Evolutionary conservation across 2,888 invertebrate species (phyloP), one percentile per base, ranked within the genome.

Genomic region (Liodrosophila aerea): DNA sequence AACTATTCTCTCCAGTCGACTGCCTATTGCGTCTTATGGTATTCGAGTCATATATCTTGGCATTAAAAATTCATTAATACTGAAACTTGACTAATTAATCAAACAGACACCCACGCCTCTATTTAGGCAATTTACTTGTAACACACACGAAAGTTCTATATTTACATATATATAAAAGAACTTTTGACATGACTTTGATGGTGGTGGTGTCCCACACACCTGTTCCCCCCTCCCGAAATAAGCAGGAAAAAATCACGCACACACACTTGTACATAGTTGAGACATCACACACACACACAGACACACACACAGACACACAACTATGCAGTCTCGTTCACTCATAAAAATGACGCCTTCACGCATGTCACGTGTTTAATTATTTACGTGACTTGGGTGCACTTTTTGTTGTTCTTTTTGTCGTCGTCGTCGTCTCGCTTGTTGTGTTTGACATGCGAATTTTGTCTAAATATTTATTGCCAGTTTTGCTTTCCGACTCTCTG

Each of bases 301-400:
- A n/a, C 29, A 7, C 2, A 22, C 9, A 8, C 22, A 12, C 12
- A 15, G 15, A n/a, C 30, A 45, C 46, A 30, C 46, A 63, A 57
- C 56, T 45, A 50, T 43, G 54, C 53, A 52, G 57, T 39, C 62
- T 53, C 50, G 58, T 62, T 67, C 62, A 85, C 81, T 84, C 85
- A 85, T 84, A 85, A 85, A 81, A 85, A 81, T 64, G 59, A 66
- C 69, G 68, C 63, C 85, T 22, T 22, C 84, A 88, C 87, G 88
- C 89, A 88, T 89, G 90, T 89, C 89, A 89, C 88, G 88, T 87
- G 88, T 86, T 89, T 89, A 89, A 90, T 89, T 89, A 89, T 89
- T 90, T 90, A 89, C 90, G 89, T 89, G 89, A 89, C 90, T 88
- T 89, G 87, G 87, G 86, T 87, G 81, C 77, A 69, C 74, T 78